These are phyloP conservation scores for Plutella xylostella DNA, from an alignment of 2,888 invertebrate genomes.

Conservation along the genomic window DNA sequence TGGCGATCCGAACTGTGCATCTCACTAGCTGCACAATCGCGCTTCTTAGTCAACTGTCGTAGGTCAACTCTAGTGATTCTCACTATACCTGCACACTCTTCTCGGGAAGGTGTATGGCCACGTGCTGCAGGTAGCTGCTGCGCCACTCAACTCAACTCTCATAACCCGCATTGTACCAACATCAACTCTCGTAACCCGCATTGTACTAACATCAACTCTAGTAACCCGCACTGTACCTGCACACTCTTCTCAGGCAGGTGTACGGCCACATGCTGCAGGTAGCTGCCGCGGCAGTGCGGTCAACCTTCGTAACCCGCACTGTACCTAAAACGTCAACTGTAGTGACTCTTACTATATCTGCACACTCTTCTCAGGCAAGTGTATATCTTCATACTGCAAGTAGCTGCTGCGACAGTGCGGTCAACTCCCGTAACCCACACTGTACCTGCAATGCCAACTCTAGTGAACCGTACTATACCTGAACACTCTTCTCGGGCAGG, in stretches of 20 bases:
- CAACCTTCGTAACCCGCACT: background rate
- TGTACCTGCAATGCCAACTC: background rate
- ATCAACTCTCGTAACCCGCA: no score
- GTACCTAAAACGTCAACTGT: no score
- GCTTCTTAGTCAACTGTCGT: no score
- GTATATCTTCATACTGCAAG: background rate
- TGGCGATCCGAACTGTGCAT: background rate
- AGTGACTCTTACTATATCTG: background rate
- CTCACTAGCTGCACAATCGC: no score
- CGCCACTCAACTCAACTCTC: no score
- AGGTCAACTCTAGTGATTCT: no score
- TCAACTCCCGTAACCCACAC: background rate
- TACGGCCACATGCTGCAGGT: slow-evolving; percentile 50
- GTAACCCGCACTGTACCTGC: no score
- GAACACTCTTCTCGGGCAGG: slow-evolving; percentile 50
- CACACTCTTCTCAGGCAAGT: background rate
- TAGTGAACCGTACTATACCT: slow-evolving; percentile 26
- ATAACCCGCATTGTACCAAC: no score
- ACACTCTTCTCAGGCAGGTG: slow-evolving; percentile 55
- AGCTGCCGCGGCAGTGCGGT: slow-evolving; percentile 49
- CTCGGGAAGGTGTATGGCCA: slow-evolving; percentile 51
- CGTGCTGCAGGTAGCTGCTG: slow-evolving; percentile 51
- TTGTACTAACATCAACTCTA: no score
- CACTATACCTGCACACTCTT: slow-evolving; percentile 48
- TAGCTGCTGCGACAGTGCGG: background rate